Evolutionary conservation across 2,888 invertebrate genomes (phyloP), one percentile per base, ranked within the genome.

Genomic region (Xylocampa areola): DNA sequence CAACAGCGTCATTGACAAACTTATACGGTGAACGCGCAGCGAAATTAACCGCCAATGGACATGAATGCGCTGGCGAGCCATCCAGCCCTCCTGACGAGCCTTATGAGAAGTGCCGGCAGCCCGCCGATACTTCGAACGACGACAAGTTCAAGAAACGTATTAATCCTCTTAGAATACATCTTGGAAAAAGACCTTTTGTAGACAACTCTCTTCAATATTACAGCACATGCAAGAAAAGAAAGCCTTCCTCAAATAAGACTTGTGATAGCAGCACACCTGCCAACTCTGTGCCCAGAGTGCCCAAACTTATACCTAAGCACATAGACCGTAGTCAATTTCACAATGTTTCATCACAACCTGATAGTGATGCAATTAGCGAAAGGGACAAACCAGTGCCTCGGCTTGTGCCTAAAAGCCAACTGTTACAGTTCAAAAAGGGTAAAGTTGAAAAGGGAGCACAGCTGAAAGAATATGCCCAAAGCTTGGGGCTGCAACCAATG

Each of bases 401-500:
- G 55, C 92, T 94, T 66, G 91, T 94, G 66, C 94, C 93, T 63
- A 93, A 93, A 84, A 93, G 92, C 73, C 92, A 92, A 79, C 72
- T 92, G 68, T 71, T 84, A 68, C 93, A 92, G 74, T 93, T 85
- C 76, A 93, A 92, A 82, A 93, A 90, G 74, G 86, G 89, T 82
- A 94, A 93, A 78, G 72, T 83, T 75, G 91, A 92, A 82, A 93
- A 92, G 69, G 86, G 83, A 51, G 45, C 91, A 59, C 90, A 90
- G 76, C 76, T 91, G 71, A 92, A 91, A 40, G 96, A 96, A 79
- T 96, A 96, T 90, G 96, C 96, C 41, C 96, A 96, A 80, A 96
- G 96, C 84, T 89, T 96, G 73, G 96, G 96, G 10, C 86, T 96
- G 52, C 96, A 96, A 81, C 96, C 96, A 4, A 95, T 95, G 83